Base-by-base conservation (phyloP, 2,888 invertebrate species). In the Acanthacorydalis orientalis region DNA sequence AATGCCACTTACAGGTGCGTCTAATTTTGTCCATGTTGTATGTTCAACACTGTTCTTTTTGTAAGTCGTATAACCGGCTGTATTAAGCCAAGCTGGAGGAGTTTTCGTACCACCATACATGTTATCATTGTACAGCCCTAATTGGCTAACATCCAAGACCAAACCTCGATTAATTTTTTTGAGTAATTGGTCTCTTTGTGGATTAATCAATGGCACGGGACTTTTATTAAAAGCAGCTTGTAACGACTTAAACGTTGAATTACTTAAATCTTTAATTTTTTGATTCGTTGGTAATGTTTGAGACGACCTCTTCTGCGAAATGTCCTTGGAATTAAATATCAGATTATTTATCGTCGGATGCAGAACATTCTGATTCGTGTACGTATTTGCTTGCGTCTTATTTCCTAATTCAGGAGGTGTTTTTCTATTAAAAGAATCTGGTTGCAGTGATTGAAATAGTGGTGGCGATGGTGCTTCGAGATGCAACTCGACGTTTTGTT, bases 121-220 rank as follows among this genome's bases (percentile, higher is more conserved):
- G 7, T 37, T n/a, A 12, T 37, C 12, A 37, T 37, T 37, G 10
- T 37, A 14, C 14, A 37, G 7, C 12, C 37, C 37, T 52, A 68
- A 52, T 49, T 68, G 34, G 4, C 68, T 67, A 12, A 69, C 68
- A 39, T 69, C 69, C 63, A 68, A 64, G 45, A 68, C 61, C 49
- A 69, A 53, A 50, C 67, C 67, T 45, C 64, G 66, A 55, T 65
- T 66, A 8, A 69, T 68, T 55, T 68, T 68, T 53, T 8, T 46
- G 40, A 43, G 37, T 16, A 41, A 31, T 44, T 60, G 58, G 8
- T 53, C 56, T 48, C 57, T 54, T 1, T 60, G 58, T 2, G 60
- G 56, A 46, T 54, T 52, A 16, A 59, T 46, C 40, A 60, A 51
- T 4, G 63, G 61, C 31, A 58, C 59, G 54, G 60, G 58, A 49